Conservation (phyloP, 2,113 vertebrate genomes). For the Piliocolobus tephrosceles region DNA sequence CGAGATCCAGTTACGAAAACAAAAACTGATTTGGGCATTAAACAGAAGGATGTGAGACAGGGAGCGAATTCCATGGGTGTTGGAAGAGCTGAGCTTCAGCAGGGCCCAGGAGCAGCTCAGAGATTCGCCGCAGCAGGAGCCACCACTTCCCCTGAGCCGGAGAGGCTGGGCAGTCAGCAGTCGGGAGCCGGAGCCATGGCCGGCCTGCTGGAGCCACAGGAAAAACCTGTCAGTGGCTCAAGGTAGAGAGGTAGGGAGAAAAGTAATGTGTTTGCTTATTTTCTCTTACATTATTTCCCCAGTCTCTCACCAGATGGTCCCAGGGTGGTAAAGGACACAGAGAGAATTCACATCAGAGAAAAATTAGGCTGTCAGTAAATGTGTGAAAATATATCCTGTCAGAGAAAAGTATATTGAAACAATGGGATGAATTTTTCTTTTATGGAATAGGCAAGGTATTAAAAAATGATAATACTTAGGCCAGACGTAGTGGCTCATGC, state of each 20-base stretch:
- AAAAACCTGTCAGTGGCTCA: not conserved
- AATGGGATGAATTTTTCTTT: not conserved
- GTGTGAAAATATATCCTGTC: not conserved
- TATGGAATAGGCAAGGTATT: not conserved
- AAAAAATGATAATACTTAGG: not conserved
- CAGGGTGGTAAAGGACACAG: not conserved
- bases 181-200: not conserved
- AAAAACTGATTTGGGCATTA: not conserved
- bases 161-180: not conserved
- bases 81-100: not conserved
- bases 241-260: not conserved
- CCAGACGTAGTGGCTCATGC: no score
- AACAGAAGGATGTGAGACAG: not conserved
- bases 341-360: not conserved
- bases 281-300: not conserved
- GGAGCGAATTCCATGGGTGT: not conserved
- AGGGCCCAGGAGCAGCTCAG: no score
- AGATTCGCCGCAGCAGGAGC: not conserved
- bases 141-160: not conserved
- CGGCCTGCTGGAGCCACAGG: not conserved
- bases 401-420: not conserved
- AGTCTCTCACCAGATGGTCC: not conserved
- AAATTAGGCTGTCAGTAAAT: not conserved
- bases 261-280: not conserved
- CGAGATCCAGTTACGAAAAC: not conserved